A percentile compares a stretch with the other conserved stretches of the same genome.
Conservation (phyloP, 2,113 vertebrate genomes). For the Eurypyga helias region DNA sequence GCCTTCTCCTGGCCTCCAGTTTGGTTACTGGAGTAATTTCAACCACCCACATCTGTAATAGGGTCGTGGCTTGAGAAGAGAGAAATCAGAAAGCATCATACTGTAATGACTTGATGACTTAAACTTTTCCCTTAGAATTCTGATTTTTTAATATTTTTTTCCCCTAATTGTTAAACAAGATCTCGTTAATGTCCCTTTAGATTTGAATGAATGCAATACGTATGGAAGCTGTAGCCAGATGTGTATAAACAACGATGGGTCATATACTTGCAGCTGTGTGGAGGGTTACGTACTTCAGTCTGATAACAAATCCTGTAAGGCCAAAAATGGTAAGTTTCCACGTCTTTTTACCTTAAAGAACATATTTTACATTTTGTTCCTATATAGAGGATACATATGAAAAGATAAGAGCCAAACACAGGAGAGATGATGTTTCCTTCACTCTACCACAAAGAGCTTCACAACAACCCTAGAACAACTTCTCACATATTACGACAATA, state of each 20-base stretch:
- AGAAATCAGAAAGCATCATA: background rate
- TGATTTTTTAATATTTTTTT: too few species aligned
- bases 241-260: constrained; percentile 91
- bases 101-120: background rate
- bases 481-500: background rate
- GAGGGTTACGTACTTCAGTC: constrained; percentile 91
- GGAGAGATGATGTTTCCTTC: background rate
- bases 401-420: background rate
- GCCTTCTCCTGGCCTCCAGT: background rate
- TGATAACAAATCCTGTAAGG: constrained; percentile 91
- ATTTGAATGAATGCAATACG: constrained; percentile 90
- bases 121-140: background rate
- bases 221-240: constrained; percentile 94
- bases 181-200: constrained; percentile 70
- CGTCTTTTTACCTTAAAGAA: background rate
- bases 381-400: background rate
- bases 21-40: background rate
- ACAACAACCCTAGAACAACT: background rate
- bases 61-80: background rate
- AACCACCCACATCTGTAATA: background rate
- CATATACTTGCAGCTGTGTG: constrained; percentile 91
- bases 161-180: background rate
- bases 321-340: constrained; percentile 88
- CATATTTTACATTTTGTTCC: background rate
- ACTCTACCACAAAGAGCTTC: background rate